Conservation (phyloP, 35 echinoderm and acorn worm species). For the Ophiothrix spiculata region DNA sequence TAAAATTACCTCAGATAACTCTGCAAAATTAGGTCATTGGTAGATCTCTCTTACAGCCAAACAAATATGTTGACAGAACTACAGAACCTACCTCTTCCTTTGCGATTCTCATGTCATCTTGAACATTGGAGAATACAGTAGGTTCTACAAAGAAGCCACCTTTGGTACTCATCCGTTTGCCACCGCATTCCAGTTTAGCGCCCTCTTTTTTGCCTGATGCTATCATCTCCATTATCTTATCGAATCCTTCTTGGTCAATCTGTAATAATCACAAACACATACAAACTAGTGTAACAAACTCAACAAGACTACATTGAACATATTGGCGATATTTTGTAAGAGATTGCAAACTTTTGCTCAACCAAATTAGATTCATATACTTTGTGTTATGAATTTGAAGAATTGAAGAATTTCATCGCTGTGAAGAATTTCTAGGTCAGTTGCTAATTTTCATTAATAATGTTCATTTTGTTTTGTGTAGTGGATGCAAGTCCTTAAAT, state of each 20-base stretch:
- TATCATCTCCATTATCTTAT: slow-evolving; percentile 18
- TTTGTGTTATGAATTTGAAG: too few relatives aligned
- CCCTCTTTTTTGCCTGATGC: slow-evolving; percentile 27
- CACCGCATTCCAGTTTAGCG: slow-evolving; percentile 34
- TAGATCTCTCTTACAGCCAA: background rate
- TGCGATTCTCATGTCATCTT: slow-evolving; percentile 42
- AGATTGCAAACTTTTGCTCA: too few relatives aligned
- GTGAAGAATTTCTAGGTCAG: too few relatives aligned
- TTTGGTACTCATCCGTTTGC: background rate
- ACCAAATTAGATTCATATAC: too few relatives aligned
- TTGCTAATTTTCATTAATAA: too few relatives aligned
- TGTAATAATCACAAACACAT: background rate
- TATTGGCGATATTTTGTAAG: too few relatives aligned
- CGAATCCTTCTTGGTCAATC: slow-evolving; percentile 17
- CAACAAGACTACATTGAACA: too few relatives aligned
- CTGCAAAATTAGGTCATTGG: background rate
- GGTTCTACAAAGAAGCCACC: slow-evolving; percentile 23
- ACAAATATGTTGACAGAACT: background rate
- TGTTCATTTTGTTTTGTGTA: too few relatives aligned
- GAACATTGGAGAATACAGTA: slow-evolving; percentile 37
- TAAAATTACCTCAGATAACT: background rate
- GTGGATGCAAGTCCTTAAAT: too few relatives aligned
- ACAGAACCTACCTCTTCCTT: slow-evolving; percentile 32
- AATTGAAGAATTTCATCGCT: too few relatives aligned
- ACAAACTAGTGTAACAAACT: too few relatives aligned